Conservation (phyloP, 2,113 vertebrate genomes). For the Physeter macrocephalus region DNA sequence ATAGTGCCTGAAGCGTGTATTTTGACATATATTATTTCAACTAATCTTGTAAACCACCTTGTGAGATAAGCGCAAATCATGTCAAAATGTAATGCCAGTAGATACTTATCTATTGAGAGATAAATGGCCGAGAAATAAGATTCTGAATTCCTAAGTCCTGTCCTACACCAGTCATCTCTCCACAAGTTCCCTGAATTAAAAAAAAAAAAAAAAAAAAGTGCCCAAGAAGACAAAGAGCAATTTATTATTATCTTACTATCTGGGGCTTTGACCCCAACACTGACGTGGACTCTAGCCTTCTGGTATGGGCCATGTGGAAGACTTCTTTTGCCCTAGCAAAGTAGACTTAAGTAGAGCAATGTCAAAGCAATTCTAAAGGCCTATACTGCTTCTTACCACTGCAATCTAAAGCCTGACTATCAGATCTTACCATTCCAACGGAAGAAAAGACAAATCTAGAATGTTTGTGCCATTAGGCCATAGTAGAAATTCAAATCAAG, state of each 20-base stretch:
- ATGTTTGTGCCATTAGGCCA: neutral
- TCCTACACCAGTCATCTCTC: neutral
- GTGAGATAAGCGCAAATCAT: conserved; percentile 44
- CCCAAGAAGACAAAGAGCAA: neutral
- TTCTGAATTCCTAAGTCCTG: conserved; percentile 44
- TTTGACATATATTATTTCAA: conserved; percentile 63
- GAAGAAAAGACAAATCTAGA: neutral
- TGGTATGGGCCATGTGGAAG: neutral
- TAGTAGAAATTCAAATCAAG: neutral
- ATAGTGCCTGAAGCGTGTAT: conserved; percentile 35
- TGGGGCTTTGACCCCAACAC: neutral
- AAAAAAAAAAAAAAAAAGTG: neutral
- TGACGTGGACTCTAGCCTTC: neutral
- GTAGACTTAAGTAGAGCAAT: neutral
- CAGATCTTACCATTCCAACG: neutral
- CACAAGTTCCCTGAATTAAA: neutral
- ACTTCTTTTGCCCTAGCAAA: neutral
- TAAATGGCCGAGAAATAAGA: conserved; percentile 47
- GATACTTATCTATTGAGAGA: conserved; percentile 44
- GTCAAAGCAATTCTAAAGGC: neutral
- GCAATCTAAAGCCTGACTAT: neutral
- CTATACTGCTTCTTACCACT: neutral
- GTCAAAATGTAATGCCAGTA: conserved; percentile 49
- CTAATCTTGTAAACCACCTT: conserved; percentile 58
- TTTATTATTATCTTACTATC: neutral